phyloP scores from a whole-genome alignment of 1,140 invertebrate species.

The Nomia melanderi region DNA sequence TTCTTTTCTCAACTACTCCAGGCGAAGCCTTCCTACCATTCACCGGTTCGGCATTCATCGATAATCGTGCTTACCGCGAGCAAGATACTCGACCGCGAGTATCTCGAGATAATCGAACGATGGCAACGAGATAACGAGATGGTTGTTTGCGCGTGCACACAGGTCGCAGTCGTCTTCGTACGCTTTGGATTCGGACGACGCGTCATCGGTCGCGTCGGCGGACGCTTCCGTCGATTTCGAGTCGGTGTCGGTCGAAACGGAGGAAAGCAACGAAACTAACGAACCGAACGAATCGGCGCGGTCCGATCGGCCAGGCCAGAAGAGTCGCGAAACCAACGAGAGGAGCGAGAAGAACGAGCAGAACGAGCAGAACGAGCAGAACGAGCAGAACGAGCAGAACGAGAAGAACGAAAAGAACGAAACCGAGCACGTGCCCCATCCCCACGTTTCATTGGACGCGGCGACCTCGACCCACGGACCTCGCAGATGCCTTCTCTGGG shows the following conservation, averaged over 20 bases:
- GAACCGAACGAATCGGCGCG: conserved; percentile 62
- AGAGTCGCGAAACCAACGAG: conserved; percentile 69
- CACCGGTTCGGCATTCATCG: no score
- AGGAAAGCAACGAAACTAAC: conserved; percentile 68
- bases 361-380: conserved; percentile 42
- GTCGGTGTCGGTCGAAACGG: conserved; percentile 73
- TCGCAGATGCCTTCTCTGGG: conserved; percentile 94
- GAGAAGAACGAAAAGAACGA: conserved; percentile 38
- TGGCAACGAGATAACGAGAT: no score
- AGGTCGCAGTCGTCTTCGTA: conserved; percentile 65
- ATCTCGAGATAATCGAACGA: no score
- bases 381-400: no score
- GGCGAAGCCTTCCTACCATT: no score
- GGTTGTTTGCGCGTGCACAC: not conserved
- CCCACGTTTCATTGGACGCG: conserved; percentile 71
- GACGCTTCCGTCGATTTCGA: conserved; percentile 76
- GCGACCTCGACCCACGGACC: conserved; percentile 76
- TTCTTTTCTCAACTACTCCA: no score
- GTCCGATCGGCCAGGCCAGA: conserved; percentile 33
- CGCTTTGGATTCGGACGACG: conserved; percentile 75
- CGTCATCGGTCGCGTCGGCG: conserved; percentile 74
- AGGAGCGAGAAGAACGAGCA: conserved; percentile 3
- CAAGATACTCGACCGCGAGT: no score
- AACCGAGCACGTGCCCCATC: conserved; percentile 77
- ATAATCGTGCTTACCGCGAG: no score